phyloP scores from a whole-genome alignment of 1,140 invertebrate species.

The Drosophila bocki region DNA sequence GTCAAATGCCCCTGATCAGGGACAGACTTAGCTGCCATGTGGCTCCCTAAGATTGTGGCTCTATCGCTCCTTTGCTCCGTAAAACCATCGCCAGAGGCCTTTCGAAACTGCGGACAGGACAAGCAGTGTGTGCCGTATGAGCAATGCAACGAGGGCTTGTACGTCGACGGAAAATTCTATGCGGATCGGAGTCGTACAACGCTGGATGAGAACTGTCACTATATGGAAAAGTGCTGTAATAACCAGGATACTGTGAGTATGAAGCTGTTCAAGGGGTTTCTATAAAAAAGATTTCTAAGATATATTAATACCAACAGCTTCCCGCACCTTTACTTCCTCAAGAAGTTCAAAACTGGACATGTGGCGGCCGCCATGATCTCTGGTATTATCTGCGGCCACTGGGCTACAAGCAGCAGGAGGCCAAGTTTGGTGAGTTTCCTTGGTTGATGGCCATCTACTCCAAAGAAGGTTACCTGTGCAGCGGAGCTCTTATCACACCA shows the following conservation, averaged over 20 bases:
- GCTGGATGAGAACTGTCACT: slow-evolving; percentile 54
- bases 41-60: background rate
- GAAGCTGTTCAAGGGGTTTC: too few relatives aligned
- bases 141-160: slow-evolving; percentile 53
- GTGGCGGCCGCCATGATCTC: slow-evolving; percentile 49
- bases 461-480: slow-evolving; percentile 48
- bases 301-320: slow-evolving; percentile 9
- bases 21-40: slow-evolving; percentile 10
- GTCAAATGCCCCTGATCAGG: slow-evolving; percentile 29
- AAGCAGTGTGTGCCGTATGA: slow-evolving; percentile 62
- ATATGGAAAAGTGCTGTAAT: slow-evolving; percentile 68
- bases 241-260: slow-evolving; percentile 38
- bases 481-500: slow-evolving; percentile 55
- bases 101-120: slow-evolving; percentile 40
- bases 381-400: slow-evolving; percentile 56
- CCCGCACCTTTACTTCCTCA: background rate
- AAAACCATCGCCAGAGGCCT: background rate
- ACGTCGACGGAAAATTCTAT: slow-evolving; percentile 56
- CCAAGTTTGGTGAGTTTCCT: slow-evolving; percentile 65
- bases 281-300: too few relatives aligned
- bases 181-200: slow-evolving; percentile 53
- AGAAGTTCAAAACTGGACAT: slow-evolving; percentile 8
- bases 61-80: background rate
- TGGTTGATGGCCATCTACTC: slow-evolving; percentile 59
- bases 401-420: slow-evolving; percentile 55